Percentiles rank a stretch among this genome's conserved stretches.
Evolutionary conservation across 2,888 invertebrate genomes (phyloP).

Genomic region (Polymixis lichenea): DNA sequence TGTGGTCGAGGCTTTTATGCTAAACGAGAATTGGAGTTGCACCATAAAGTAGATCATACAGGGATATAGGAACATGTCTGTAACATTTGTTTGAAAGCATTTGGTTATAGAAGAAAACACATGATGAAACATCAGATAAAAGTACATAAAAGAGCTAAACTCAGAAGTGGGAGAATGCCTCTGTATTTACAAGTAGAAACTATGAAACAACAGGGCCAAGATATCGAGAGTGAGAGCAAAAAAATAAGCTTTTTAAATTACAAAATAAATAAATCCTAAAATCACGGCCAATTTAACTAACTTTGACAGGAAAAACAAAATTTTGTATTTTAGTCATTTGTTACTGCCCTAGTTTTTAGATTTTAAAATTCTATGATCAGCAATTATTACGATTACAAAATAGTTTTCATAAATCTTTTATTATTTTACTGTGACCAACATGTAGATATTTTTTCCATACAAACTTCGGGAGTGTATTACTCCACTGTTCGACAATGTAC

Average conservation of each 20-base stretch:
- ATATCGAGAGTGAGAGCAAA: conserved; percentile 53
- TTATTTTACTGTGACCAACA: neutral
- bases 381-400: neutral
- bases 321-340: neutral
- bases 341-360: neutral
- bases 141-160: conserved; percentile 85
- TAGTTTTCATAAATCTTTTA: neutral
- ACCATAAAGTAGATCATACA: conserved; percentile 84
- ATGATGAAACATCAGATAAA: conserved; percentile 87
- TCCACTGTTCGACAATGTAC: too few species aligned
- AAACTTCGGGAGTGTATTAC: too few species aligned
- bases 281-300: neutral
- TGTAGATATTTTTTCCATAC: neutral
- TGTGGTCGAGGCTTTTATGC: conserved; percentile 83
- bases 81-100: conserved; percentile 83
- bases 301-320: too few species aligned
- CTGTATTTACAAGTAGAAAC: conserved; percentile 81
- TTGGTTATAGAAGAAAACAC: conserved; percentile 85
- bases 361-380: neutral
- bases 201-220: conserved; percentile 71
- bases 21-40: conserved; percentile 79
- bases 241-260: neutral
- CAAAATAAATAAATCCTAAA: neutral
- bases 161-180: conserved; percentile 81
- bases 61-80: conserved; percentile 85